Conservation (phyloP, 2,888 invertebrate species). For the Prenolepis imparis region DNA sequence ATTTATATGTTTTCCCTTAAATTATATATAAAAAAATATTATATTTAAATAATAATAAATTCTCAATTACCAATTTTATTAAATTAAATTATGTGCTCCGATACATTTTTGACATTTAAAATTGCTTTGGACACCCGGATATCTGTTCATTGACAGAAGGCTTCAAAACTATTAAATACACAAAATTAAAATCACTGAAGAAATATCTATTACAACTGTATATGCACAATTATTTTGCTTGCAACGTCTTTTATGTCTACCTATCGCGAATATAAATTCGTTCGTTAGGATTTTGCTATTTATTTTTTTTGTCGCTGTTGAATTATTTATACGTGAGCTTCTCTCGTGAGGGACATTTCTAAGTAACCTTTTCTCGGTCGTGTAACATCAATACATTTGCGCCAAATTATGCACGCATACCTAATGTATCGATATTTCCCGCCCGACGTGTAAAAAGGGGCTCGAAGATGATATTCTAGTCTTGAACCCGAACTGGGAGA, state of each 20-base stretch:
- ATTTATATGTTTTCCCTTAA: too few species aligned
- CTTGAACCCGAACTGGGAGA: not conserved
- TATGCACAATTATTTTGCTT: not conserved
- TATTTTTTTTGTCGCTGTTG: slow-evolving; percentile 9
- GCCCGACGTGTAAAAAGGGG: not conserved
- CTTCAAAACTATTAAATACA: not conserved
- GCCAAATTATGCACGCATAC: slow-evolving; percentile 22
- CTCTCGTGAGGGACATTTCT: not conserved
- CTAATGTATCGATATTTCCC: slow-evolving; percentile 5
- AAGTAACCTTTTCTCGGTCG: slow-evolving; percentile 13
- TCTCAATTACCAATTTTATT: too few species aligned
- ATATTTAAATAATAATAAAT: too few species aligned
- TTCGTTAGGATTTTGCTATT: not conserved
- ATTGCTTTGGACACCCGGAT: too few species aligned
- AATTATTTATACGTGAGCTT: slow-evolving; percentile 2
- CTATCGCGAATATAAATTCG: not conserved
- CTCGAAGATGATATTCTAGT: not conserved
- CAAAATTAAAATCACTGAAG: not conserved
- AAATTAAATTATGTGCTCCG: too few species aligned
- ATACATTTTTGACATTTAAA: too few species aligned
- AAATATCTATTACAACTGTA: not conserved
- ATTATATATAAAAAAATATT: too few species aligned
- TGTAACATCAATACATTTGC: slow-evolving; percentile 3
- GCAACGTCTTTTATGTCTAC: not conserved
- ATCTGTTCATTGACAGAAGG: too few species aligned